Conservation (phyloP, 92 coral and sea anemone genomes). For the Parazoanthus atlanticus region DNA sequence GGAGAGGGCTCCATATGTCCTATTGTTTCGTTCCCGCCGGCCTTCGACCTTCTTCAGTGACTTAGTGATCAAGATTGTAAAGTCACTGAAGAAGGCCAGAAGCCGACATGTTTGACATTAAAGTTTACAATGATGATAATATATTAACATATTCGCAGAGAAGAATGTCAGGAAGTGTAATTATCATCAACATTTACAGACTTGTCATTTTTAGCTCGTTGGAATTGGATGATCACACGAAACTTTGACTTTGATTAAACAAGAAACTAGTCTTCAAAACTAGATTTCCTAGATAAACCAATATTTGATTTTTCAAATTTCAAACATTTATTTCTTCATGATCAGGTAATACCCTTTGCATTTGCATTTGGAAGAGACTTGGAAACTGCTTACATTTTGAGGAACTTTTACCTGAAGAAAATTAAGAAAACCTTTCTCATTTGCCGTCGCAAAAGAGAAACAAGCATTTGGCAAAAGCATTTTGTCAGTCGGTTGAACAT, state of each 20-base stretch:
- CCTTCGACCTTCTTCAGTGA: too few relatives aligned
- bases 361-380: background rate
- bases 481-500: background rate
- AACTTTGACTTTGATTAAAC: background rate
- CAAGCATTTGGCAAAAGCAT: too few relatives aligned
- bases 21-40: too few relatives aligned
- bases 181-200: background rate
- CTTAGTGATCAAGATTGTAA: too few relatives aligned
- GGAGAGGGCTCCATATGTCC: too few relatives aligned
- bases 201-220: background rate
- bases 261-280: slow-evolving; percentile 1
- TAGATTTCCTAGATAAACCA: background rate
- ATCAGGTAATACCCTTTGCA: background rate
- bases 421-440: background rate
- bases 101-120: too few relatives aligned
- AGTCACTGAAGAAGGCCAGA: too few relatives aligned
- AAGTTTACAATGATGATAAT: too few relatives aligned
- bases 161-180: background rate
- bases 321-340: too few relatives aligned
- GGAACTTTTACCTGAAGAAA: background rate
- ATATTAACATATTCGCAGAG: background rate
- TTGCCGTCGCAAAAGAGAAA: background rate
- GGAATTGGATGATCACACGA: background rate
- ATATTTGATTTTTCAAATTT: too few relatives aligned
- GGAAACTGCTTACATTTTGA: too few relatives aligned